Base-by-base conservation (phyloP, 2,797 vertebrate genomes). In the Chiroxiphia lanceolata region DNA sequence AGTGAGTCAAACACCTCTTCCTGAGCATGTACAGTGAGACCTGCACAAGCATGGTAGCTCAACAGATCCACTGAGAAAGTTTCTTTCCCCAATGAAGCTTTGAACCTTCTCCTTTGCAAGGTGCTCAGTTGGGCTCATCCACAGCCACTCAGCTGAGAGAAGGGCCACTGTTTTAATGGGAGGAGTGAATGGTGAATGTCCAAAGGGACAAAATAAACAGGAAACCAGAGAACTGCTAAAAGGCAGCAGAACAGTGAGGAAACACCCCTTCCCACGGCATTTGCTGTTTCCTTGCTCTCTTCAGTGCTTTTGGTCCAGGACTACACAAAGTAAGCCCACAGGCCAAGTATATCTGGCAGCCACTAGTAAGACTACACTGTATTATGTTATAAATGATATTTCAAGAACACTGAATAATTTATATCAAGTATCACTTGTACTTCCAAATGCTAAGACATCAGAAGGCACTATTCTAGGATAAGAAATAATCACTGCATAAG, bases 371-470 rank as follows among this genome's bases (percentile, higher is more conserved):
- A 84, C 77, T 89, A 74, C 23, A 60, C 59, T 22, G 29, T 94
- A 93, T 90, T 89, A 88, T 65, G 85, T 86, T 93, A 95, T 88
- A 96, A 90, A 90, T 80, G 42, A 69, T 95, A 96, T 94, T 95
- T 94, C 93, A 75, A 93, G 95, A 95, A 94, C 89, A 94, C 87
- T 96, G 94, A 96, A 97, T 96, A 94, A 97, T 96, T 95, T 94
- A 96, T 95, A 87, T 47, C 89, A 95, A 93, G 71, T 91, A 95
- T 89, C 92, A 80, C 94, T 97, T 93, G 68, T 83, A 93, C 87
- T 96, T 95, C 81, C 92, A 97, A 96, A 97, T 91, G 93, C 87
- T 94, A 93, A 94, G 92, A 75, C 92, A 93, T 94, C 78, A 91
- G 87, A 91, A 95, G 96, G 94, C 93, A 95, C 83, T 68, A 87